A percentile compares a stretch with the other conserved stretches of the same genome.
Conservation (phyloP, 92 coral and sea anemone species). For the Porites lobata region DNA sequence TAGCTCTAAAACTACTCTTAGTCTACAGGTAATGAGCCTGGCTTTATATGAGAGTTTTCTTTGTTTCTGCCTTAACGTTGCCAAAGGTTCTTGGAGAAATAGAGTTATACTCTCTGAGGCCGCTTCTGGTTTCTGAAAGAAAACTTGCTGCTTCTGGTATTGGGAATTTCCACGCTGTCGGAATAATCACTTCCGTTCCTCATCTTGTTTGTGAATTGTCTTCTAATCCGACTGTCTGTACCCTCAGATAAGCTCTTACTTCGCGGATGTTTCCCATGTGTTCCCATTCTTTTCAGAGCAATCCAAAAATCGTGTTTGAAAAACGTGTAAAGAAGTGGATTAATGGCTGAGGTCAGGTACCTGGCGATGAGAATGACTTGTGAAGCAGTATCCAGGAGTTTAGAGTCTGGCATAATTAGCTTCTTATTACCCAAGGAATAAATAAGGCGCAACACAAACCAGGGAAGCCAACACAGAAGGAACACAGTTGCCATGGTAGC, state of each 20-base stretch:
- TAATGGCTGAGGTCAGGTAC: constrained; percentile 62
- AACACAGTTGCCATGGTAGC: constrained; percentile 73
- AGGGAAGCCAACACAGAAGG: constrained; percentile 77
- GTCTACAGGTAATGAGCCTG: too few species aligned
- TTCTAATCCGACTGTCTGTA: neutral
- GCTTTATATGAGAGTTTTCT: neutral
- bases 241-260: neutral
- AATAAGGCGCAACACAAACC: constrained; percentile 62
- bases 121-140: neutral
- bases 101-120: neutral
- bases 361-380: constrained; percentile 39
- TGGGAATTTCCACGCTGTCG: neutral
- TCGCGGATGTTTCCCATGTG: neutral
- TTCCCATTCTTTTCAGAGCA: constrained; percentile 41
- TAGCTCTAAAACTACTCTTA: too few species aligned
- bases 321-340: constrained; percentile 75
- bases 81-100: neutral
- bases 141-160: neutral
- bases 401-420: constrained; percentile 3
- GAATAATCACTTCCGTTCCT: neutral
- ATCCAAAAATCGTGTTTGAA: constrained; percentile 76
- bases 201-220: neutral
- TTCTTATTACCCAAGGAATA: constrained; percentile 23
- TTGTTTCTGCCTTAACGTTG: neutral
- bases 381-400: neutral